Evolutionary conservation across 2,888 invertebrate genomes (phyloP).

Genomic region (Caenorhabditis sp.): DNA sequence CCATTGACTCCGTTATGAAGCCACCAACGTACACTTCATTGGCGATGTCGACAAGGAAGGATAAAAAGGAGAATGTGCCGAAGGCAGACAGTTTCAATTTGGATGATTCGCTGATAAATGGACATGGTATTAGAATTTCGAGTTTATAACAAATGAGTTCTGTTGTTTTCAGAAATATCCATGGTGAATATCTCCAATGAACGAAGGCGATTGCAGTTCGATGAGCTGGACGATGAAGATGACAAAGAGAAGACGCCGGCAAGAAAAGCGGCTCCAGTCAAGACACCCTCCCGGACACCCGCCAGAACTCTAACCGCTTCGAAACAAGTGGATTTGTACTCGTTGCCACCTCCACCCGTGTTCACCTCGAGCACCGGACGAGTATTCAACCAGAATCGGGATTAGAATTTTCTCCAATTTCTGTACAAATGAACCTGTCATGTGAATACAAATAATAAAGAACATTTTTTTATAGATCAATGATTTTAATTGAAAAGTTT

Average conservation of each 20-base stretch:
- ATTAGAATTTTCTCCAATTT: conserved; percentile 12
- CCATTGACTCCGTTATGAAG: conserved; percentile 30
- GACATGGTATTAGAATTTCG: conserved; percentile 8
- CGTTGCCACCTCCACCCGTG: conserved; percentile 48
- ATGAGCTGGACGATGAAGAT: conserved; percentile 54
- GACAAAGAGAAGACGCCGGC: conserved; percentile 27
- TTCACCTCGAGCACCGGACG: conserved; percentile 38
- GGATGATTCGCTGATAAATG: conserved; percentile 39
- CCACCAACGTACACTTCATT: conserved; percentile 42
- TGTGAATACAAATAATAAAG: conserved; percentile 37
- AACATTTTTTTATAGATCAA: not conserved
- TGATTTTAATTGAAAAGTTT: no score
- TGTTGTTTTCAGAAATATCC: conserved; percentile 35
- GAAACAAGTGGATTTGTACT: conserved; percentile 31
- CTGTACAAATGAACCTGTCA: conserved; percentile 32
- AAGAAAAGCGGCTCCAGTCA: not conserved
- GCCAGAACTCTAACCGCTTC: not conserved
- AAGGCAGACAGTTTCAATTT: conserved; percentile 19
- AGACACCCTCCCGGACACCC: conserved; percentile 22
- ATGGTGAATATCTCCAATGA: conserved; percentile 25
- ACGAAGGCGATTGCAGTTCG: conserved; percentile 37
- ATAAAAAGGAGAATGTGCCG: conserved; percentile 31
- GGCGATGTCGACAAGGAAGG: conserved; percentile 19
- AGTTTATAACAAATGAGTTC: not conserved
- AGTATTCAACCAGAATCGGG: conserved; percentile 38